Evolutionary conservation across 1,140 invertebrate species (phyloP).

Genomic region (fruit fly (Drosophila melanogaster)): Release_6_plus_ISO1_MT NT_037436.4:17328501-17329000

Average conservation of each 20-base stretch:
- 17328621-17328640: conserved; percentile 40
- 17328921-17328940: conserved; percentile 64
- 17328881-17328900: conserved; percentile 68
- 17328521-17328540: conserved; percentile 73
- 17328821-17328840: conserved; percentile 63
- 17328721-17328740: conserved; percentile 57
- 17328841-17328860: conserved; percentile 50
- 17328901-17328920: conserved; percentile 66
- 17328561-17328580: conserved; percentile 63
- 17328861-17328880: conserved; percentile 60
- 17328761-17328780: conserved; percentile 57
- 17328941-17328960: conserved; percentile 51
- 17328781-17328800: conserved; percentile 32
- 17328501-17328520: conserved; percentile 55
- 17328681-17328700: conserved; percentile 57
- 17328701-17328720: conserved; percentile 55
- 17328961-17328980: conserved; percentile 65
- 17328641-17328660: conserved; percentile 65
- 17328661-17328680: conserved; percentile 66
- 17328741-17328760: conserved; percentile 55
- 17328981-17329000: conserved; percentile 55
- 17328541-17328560: conserved; percentile 73
- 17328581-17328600: conserved; percentile 65
- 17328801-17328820: conserved; percentile 48
- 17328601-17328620: conserved; percentile 55